These are phyloP conservation scores for Polypterus senegalus DNA, from an alignment of 2,113 vertebrate genomes.

Conservation along the genomic window DNA sequence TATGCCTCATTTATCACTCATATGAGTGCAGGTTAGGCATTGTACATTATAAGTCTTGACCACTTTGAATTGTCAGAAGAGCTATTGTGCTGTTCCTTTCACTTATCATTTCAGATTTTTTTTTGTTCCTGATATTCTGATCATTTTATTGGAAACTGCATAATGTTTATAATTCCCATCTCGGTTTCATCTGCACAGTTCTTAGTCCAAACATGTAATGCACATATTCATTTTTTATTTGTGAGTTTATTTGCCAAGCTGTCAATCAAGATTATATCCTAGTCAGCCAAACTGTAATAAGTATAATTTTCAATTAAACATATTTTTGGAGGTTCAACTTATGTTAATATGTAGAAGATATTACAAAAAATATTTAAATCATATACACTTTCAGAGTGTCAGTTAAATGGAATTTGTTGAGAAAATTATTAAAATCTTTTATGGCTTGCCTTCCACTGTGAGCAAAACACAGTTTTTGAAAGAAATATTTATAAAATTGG, in stretches of 20 bases:
- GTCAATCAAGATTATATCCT: too few species aligned
- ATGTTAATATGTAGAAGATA: too few species aligned
- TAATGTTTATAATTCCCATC: slow-evolving; percentile 30
- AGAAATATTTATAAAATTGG: too few species aligned
- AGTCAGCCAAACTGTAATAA: too few species aligned
- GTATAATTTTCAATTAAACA: too few species aligned
- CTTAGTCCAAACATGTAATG: slow-evolving; percentile 47
- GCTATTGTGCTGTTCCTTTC: slow-evolving; percentile 55
- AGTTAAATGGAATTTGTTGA: too few species aligned
- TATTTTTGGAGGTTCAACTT: too few species aligned
- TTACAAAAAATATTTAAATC: too few species aligned
- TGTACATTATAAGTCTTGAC: slow-evolving; percentile 84
- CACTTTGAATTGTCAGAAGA: slow-evolving; percentile 71
- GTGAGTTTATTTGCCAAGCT: slow-evolving; percentile 45
- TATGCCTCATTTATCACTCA: slow-evolving; percentile 95
- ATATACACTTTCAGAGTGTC: too few species aligned
- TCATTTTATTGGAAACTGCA: slow-evolving; percentile 38
- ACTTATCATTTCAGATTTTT: slow-evolving; percentile 52
- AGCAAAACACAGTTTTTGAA: too few species aligned
- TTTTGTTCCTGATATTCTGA: slow-evolving; percentile 27
- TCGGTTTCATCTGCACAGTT: slow-evolving; percentile 46
- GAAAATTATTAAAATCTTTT: too few species aligned
- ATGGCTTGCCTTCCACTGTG: too few species aligned
- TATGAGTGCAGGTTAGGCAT: slow-evolving; percentile 82
- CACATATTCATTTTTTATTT: slow-evolving; percentile 31